Evolutionary conservation across 1,140 invertebrate genomes (phyloP).

Genomic region (Panagrolaimus sp.): DNA sequence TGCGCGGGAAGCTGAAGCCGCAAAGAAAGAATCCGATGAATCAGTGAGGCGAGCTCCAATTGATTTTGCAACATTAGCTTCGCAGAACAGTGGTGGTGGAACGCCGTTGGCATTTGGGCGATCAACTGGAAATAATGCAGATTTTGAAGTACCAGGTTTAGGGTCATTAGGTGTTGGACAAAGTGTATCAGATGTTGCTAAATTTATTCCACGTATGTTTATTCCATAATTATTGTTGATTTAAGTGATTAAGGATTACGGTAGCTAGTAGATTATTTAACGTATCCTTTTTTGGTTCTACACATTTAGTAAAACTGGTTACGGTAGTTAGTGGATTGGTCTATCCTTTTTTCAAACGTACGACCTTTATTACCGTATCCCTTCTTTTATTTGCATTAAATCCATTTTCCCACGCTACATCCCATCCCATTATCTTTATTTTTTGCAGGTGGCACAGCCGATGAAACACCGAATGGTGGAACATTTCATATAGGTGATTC

Average conservation of each 20-base stretch:
- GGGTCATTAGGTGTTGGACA: slow-evolving; percentile 29
- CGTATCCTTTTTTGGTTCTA: too few species aligned
- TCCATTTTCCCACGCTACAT: too few species aligned
- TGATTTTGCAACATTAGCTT: neutral
- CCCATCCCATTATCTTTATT: too few species aligned
- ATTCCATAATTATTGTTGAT: too few species aligned
- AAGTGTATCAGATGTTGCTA: slow-evolving; percentile 15
- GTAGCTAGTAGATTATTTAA: too few species aligned
- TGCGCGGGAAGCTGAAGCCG: neutral
- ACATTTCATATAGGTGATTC: slow-evolving; percentile 22
- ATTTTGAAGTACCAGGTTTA: slow-evolving; percentile 19
- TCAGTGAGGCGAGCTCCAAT: neutral
- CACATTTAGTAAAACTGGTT: neutral
- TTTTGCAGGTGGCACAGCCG: slow-evolving; percentile 5
- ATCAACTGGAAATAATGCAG: slow-evolving; percentile 24
- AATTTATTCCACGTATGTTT: slow-evolving; percentile 25
- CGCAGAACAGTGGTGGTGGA: neutral
- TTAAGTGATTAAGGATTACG: too few species aligned
- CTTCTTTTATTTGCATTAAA: too few species aligned
- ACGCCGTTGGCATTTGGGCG: slow-evolving; percentile 28
- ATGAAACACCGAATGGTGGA: slow-evolving; percentile 25
- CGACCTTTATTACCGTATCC: too few species aligned
- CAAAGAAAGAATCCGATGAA: neutral
- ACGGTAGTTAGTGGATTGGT: too few species aligned
- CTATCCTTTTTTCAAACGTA: too few species aligned